These are phyloP conservation scores for Lymantria monacha DNA, from an alignment of 2,888 invertebrate species.

Conservation along the genomic window DNA sequence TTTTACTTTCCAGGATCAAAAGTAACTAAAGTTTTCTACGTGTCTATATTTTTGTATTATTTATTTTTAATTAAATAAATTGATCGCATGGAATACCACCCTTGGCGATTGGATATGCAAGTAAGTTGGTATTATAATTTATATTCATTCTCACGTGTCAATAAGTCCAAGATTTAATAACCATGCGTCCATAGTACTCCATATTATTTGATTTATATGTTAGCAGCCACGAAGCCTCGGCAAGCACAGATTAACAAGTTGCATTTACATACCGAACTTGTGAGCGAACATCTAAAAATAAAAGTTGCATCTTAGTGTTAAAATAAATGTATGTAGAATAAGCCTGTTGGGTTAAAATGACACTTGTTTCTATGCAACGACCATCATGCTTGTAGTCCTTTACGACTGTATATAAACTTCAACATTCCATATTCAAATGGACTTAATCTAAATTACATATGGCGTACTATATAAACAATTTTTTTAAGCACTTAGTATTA, in stretches of 20 bases:
- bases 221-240: slow-evolving; percentile 23
- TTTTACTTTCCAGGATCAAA: too few species aligned
- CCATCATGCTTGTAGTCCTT: background rate
- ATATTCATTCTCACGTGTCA: slow-evolving; percentile 6
- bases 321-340: slow-evolving; percentile 33
- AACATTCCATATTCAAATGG: slow-evolving; percentile 62
- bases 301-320: slow-evolving; percentile 53
- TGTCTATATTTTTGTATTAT: background rate
- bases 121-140: background rate
- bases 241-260: slow-evolving; percentile 53
- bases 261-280: slow-evolving; percentile 64
- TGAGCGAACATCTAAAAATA: slow-evolving; percentile 66
- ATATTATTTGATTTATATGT: slow-evolving; percentile 34
- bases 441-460: too few species aligned
- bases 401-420: slow-evolving; percentile 32
- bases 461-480: too few species aligned
- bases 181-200: slow-evolving; percentile 6
- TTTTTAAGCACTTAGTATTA: too few species aligned
- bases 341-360: slow-evolving; percentile 22
- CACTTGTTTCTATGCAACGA: slow-evolving; percentile 22
- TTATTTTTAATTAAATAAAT: background rate
- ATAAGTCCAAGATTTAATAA: slow-evolving; percentile 12
- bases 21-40: too few species aligned
- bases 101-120: background rate
- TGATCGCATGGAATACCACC: background rate